Percentiles rank a stretch among this genome's conserved stretches.
Conservation (phyloP, 1,140 invertebrate species). For the Hirudo medicinalis region DNA sequence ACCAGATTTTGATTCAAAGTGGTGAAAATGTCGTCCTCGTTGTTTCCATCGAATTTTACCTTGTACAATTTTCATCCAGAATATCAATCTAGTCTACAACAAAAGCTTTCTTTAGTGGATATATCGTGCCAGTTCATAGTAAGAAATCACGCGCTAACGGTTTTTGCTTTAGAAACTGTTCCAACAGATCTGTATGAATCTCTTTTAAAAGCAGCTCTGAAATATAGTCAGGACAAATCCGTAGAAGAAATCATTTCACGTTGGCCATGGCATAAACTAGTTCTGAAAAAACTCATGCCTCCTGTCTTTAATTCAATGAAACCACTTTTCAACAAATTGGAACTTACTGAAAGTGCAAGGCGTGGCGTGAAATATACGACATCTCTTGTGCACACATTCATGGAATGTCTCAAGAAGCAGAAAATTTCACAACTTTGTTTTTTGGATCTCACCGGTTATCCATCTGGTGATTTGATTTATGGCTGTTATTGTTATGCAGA, state of each 20-base stretch:
- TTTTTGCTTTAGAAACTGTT: constrained; percentile 23
- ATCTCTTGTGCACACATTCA: constrained; percentile 30
- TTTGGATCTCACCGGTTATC: constrained; percentile 33
- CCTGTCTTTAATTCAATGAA: constrained; percentile 27
- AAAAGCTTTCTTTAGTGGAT: constrained; percentile 2
- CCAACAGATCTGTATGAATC: constrained; percentile 29
- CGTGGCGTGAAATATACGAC: constrained; percentile 32
- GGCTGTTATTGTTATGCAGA: neutral
- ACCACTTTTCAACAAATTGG: constrained; percentile 27
- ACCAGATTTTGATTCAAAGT: constrained; percentile 22
- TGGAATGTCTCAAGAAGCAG: constrained; percentile 30
- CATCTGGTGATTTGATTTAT: constrained; percentile 27
- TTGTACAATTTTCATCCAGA: constrained; percentile 3
- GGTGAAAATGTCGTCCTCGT: neutral
- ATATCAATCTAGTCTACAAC: constrained; percentile 4
- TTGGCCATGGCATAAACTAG: constrained; percentile 29
- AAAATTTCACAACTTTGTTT: constrained; percentile 27
- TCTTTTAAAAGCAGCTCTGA: constrained; percentile 32
- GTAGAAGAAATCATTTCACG: constrained; percentile 28
- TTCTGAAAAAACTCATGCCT: constrained; percentile 28
- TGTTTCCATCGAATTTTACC: constrained; percentile 7
- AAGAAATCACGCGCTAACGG: neutral
- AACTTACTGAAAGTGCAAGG: constrained; percentile 27
- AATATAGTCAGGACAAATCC: constrained; percentile 28
- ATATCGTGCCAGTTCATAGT: neutral